Base-by-base conservation (phyloP, 1,140 invertebrate species). In the Grapholita molesta region DNA sequence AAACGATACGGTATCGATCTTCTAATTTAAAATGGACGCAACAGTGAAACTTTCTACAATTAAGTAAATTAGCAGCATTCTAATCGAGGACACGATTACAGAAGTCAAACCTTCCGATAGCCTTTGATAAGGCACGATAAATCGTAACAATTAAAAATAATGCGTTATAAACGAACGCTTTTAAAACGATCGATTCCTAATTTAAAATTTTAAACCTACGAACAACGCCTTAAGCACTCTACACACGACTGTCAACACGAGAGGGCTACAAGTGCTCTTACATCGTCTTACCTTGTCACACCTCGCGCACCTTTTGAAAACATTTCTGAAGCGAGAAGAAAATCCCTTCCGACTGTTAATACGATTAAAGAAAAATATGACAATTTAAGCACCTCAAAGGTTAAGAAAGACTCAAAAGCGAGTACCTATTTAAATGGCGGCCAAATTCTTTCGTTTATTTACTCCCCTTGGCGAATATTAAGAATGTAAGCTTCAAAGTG, bases 161-260 rank as follows among this genome's bases (percentile, higher is more conserved):
- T 66, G 18, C 32, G 35, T 66, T 32, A 66, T 38, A 23, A 65
- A 42, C 21, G 2, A 66, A 25, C n/a, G 35, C 35, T 28, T 61
- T 32, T 61, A 25, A 32, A 61, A 8, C 55, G 42, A 6, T 42
- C 28, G 30, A 25, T 33, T 64, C 30, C 8, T 33, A 38, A 32
- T 33, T 64, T 15, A 35, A 64, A 35, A 18, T n/a, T n/a, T 35
- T 18, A 7, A 66, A 64, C 28, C 5, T 18, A 33, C 33, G 64
- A 28, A 7, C 38, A 11, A 66, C 21, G 12, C 23, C 64, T 66
- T 24, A 70, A 57, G 30, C 71, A 35, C 66, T 68, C n/a, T 15
- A 73, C 69, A 76, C 80, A 82, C 76, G 80, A 81, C 80, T 82
- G 77, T 78, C 85, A 84, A 90, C 88, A 88, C 85, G 84, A 90